Conservation (phyloP, 2,888 invertebrate genomes). For the Agonopterix alstromeriana region DNA sequence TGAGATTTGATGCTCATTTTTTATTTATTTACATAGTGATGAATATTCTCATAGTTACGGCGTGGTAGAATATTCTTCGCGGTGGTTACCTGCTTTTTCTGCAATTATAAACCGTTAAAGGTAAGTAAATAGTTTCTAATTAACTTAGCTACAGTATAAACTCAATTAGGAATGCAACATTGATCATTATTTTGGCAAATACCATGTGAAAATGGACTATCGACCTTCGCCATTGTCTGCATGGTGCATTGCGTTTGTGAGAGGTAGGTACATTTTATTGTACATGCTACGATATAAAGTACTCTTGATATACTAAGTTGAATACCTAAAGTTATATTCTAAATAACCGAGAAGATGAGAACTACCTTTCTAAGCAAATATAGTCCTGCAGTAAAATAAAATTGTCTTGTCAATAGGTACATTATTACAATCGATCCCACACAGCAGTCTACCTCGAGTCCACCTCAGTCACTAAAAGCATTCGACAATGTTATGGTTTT, state of each 20-base stretch:
- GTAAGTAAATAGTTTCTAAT: conserved; percentile 47
- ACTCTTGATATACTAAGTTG: no score
- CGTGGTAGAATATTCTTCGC: conserved; percentile 73
- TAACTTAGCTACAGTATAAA: neutral
- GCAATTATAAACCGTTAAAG: conserved; percentile 62
- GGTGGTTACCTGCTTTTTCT: conserved; percentile 60
- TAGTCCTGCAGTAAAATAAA: no score
- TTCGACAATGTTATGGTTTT: no score
- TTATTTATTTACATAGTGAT: conserved; percentile 77
- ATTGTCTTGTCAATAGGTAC: no score
- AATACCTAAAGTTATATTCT: neutral
- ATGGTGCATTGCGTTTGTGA: conserved; percentile 74
- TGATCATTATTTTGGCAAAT: neutral
- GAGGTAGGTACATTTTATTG: neutral
- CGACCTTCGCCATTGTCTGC: conserved; percentile 77
- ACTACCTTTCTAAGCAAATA: neutral
- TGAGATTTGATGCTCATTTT: conserved; percentile 74
- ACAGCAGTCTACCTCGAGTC: no score
- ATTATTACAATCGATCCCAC: no score
- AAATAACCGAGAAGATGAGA: neutral
- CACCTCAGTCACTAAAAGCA: no score
- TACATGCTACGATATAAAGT: neutral
- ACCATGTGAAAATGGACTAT: conserved; percentile 42
- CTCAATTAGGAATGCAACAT: neutral
- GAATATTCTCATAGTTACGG: conserved; percentile 73